These are phyloP conservation scores for Montipora foliosa DNA, from an alignment of 64 coral and sea anemone genomes.

Conservation along the genomic window DNA sequence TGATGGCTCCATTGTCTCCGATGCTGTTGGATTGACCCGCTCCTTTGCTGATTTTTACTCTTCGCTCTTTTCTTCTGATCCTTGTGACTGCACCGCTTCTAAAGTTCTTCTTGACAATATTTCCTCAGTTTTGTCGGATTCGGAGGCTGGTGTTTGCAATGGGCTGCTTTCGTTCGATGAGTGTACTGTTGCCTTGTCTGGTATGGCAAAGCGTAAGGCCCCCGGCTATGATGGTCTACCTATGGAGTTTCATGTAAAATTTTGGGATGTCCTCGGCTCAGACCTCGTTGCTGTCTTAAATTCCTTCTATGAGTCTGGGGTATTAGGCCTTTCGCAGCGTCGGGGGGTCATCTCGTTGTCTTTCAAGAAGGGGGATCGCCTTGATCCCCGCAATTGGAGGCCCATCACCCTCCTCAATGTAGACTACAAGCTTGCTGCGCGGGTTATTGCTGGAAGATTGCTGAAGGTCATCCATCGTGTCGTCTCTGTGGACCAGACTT, in stretches of 20 bases:
- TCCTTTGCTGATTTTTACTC: not conserved
- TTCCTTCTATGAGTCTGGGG: not conserved
- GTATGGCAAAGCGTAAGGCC: slow-evolving; percentile 25
- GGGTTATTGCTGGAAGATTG: not conserved
- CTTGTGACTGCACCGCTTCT: not conserved
- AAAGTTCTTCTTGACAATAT: not conserved
- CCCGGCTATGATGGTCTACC: slow-evolving; percentile 44
- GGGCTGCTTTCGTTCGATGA: not conserved
- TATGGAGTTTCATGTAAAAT: slow-evolving; percentile 48
- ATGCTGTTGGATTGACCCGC: not conserved
- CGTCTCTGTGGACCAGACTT: slow-evolving; percentile 28
- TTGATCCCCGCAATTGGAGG: not conserved
- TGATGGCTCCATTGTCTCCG: not conserved
- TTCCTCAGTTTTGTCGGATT: not conserved
- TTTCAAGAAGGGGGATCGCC: slow-evolving; percentile 10
- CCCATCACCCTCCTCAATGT: not conserved
- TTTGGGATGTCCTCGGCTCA: slow-evolving; percentile 13
- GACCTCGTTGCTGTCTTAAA: slow-evolving; percentile 57
- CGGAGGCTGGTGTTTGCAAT: slow-evolving; percentile 7
- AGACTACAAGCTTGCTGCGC: slow-evolving; percentile 17
- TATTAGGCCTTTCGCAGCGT: not conserved
- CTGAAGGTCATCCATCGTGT: not conserved
- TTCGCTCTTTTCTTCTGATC: not conserved
- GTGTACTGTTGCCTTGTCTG: slow-evolving; percentile 9
- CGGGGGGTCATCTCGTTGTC: not conserved